Base-by-base conservation (phyloP, 2,113 vertebrate genomes). In the Pelecanoides urinatrix region DNA sequence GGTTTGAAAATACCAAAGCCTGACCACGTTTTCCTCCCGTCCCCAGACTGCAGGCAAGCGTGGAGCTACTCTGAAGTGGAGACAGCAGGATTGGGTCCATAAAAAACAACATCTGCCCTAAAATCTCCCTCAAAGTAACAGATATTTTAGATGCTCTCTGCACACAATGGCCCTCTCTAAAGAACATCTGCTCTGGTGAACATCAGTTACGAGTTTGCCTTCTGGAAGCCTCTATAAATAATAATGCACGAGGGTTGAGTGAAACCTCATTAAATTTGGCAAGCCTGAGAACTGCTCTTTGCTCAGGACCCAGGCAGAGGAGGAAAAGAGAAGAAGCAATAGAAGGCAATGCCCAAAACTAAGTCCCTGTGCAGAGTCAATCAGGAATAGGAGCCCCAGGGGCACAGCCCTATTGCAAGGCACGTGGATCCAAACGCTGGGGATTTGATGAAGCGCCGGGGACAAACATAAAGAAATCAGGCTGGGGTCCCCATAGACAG, bases 171-270 rank as follows among this genome's bases (percentile, higher is more conserved):
- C 32, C 49, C 21, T 78, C 88, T 91, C 61, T 56, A 56, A 59
- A 79, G 81, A 95, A 53, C 83, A 94, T 84, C 47, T 56, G 65
- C 76, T 94, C 72, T 68, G 40, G 83, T 78, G 79, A 94, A 21
- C 76, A 83, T 30, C 56, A 71, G 30, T 72, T 92, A 68, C 1
- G 70, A 68, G 49, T 34, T 79, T 42, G 59, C 72, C 73, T 94
- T 65, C 70, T 95, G 86, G 56, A 92, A 94, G 34, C 27, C n/a
- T 72, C 94, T 92, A 40, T 92, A 92, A 88, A 88, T 86, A 92
- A 96, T 26, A 73, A 26, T 12, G 11, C 4, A 17, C 55, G 26
- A 86, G 52, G 34, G 16, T 0, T 90, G 72, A 44, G 29, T n/a
- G 36, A 92, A 93, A 91, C 34, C 88, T 92, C 65, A 72, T 84